A percentile compares a stretch with the other conserved stretches of the same genome.
Conservation (phyloP, 2,888 invertebrate species). For the Leucozona laternaria region DNA sequence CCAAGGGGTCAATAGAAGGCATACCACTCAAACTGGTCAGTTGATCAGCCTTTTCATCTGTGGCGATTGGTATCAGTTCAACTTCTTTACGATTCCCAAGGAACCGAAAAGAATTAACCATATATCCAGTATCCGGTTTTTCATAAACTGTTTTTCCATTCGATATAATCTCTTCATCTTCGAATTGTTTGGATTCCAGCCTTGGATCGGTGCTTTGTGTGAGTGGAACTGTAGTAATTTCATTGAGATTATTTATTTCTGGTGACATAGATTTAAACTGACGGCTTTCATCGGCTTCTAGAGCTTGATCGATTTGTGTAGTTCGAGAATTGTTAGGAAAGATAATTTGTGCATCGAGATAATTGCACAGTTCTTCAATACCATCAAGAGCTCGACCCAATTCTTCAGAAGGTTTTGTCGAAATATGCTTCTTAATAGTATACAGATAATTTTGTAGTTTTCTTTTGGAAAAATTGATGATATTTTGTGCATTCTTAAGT, state of each 20-base stretch:
- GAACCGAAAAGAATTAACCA: slow-evolving; percentile 79
- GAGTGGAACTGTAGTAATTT: neutral
- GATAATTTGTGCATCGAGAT: slow-evolving; percentile 81
- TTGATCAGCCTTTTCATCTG: slow-evolving; percentile 78
- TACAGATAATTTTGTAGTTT: slow-evolving; percentile 83
- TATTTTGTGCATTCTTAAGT: slow-evolving; percentile 83
- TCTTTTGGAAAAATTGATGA: slow-evolving; percentile 83
- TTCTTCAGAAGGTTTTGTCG: slow-evolving; percentile 80
- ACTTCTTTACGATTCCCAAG: slow-evolving; percentile 81
- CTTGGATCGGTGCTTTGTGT: slow-evolving; percentile 1
- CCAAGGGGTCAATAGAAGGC: slow-evolving; percentile 62
- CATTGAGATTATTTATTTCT: slow-evolving; percentile 28
- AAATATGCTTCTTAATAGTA: slow-evolving; percentile 82
- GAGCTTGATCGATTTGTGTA: slow-evolving; percentile 82
- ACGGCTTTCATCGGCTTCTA: slow-evolving; percentile 83
- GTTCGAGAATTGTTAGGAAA: slow-evolving; percentile 79
- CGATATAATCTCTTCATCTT: slow-evolving; percentile 88
- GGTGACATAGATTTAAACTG: slow-evolving; percentile 61
- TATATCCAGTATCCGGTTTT: slow-evolving; percentile 82
- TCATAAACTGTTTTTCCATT: slow-evolving; percentile 78
- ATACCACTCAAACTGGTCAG: slow-evolving; percentile 34
- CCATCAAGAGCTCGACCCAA: slow-evolving; percentile 84
- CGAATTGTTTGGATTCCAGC: slow-evolving; percentile 89
- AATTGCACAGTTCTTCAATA: slow-evolving; percentile 84
- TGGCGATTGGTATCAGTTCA: slow-evolving; percentile 81